Base-by-base conservation (phyloP, 2,797 vertebrate genomes). In the Anguilla megastoma region DNA sequence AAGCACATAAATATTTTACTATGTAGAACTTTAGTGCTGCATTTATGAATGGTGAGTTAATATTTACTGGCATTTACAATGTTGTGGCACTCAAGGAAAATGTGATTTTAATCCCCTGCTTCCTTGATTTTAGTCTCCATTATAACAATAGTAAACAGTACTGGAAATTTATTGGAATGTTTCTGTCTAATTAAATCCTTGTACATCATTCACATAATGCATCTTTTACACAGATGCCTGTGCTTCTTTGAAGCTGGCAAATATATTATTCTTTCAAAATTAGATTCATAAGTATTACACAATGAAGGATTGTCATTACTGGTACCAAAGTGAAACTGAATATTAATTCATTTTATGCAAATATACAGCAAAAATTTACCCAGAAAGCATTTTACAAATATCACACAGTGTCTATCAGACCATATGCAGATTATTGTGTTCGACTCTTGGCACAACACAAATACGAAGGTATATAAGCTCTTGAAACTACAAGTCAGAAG, bases 41-140 rank as follows among this genome's bases (percentile, higher is more conserved):
- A 7, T 27, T 66, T 66, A 66, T n/a, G 63, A 69, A 27, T 10
- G 16, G 63, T 69, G 63, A 69, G 63, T 27, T n/a, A 69, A 24
- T 69, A 69, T 69, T 69, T 69, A 69, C 63, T 27, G 63, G 63
- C 63, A 27, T 69, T 69, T 69, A 69, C 63, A 69, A 69, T 69
- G 5, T 69, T 69, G 63, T 27, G n/a, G 24, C 9, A 69, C 63
- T 69, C 63, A 69, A 69, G 63, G 8, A 69, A 69, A 69, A 69
- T 69, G 63, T 27, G 24, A 9, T 66, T 58, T 27, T 66, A 66
- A 27, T 69, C 63, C n/a, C 63, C 24, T n/a, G 63, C n/a, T n/a
- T 69, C 60, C 63, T 8, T 69, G 63, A 69, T n/a, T n/a, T 69
- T 69, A 27, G n/a, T 69, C 63, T 27, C n/a, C 63, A 69, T 69